These are phyloP conservation scores for Sialia sialis DNA, from an alignment of 2,113 vertebrate genomes.

Conservation along the genomic window DNA sequence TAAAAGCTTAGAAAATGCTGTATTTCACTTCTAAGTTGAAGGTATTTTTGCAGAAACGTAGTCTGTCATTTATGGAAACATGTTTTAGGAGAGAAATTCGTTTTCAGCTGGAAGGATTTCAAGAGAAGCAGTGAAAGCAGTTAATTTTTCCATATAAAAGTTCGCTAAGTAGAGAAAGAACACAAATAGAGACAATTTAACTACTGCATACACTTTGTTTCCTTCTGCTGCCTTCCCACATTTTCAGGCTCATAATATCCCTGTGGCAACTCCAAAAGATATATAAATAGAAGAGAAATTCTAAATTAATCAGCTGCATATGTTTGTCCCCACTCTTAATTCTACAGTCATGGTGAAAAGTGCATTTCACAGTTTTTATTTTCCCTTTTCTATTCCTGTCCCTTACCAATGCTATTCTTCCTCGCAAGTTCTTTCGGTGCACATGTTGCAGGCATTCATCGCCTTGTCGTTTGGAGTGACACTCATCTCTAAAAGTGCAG, in stretches of 20 bases:
- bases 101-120: neutral
- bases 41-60: neutral
- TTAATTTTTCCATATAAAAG: neutral
- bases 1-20: neutral
- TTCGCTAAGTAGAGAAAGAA: neutral
- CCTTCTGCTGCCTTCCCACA: neutral
- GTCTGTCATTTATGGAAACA: neutral
- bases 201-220: neutral
- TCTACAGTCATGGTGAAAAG: neutral
- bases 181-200: neutral
- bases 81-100: neutral
- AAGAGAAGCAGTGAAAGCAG: neutral
- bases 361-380: neutral
- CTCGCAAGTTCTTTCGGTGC: neutral
- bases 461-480: neutral
- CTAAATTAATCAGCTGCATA: neutral
- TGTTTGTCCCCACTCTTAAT: neutral
- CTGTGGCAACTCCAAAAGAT: neutral
- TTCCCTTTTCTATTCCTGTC: neutral
- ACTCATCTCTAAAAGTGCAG: neutral
- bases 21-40: neutral
- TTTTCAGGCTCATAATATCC: neutral
- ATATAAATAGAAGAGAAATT: constrained; percentile 6
- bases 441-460: neutral
- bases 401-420: neutral